These are phyloP conservation scores for Aphelinus atriplicis DNA, from an alignment of 1,140 invertebrate genomes.

Conservation along the genomic window DNA sequence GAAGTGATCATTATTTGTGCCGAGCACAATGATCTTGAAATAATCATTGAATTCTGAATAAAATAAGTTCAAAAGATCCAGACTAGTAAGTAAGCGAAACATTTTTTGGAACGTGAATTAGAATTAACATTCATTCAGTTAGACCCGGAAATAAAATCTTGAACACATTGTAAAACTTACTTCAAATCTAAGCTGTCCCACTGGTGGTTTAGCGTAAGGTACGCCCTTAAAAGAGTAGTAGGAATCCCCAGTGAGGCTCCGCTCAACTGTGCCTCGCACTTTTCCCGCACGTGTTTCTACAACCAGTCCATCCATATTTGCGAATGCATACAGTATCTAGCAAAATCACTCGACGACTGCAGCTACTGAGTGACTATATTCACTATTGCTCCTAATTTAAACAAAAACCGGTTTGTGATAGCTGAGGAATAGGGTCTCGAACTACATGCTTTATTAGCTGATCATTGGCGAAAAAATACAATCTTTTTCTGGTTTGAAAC, in stretches of 20 bases:
- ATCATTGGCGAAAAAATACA: no score
- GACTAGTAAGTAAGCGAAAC: no score
- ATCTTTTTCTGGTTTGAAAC: no score
- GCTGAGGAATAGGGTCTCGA: not conserved
- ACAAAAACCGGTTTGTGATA: not conserved
- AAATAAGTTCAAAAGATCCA: no score
- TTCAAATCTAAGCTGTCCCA: constrained; percentile 49
- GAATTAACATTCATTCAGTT: no score
- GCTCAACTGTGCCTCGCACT: constrained; percentile 41
- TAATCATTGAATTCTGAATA: no score
- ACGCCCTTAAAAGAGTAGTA: constrained; percentile 49
- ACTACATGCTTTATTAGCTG: no score
- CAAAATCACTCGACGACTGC: not conserved
- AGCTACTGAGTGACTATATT: not conserved
- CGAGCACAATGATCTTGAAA: no score
- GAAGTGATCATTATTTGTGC: no score
- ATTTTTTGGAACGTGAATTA: no score
- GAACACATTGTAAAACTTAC: constrained; percentile 35
- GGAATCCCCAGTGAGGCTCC: constrained; percentile 24
- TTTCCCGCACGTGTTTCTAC: constrained; percentile 27
- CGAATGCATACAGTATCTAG: not conserved
- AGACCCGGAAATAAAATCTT: no score
- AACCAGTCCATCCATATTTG: constrained; percentile 11
- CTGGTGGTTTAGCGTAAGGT: constrained; percentile 52
- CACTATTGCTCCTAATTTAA: not conserved